Base-by-base conservation (phyloP, 2,888 invertebrate genomes). In the Dryadula phaetusa region DNA sequence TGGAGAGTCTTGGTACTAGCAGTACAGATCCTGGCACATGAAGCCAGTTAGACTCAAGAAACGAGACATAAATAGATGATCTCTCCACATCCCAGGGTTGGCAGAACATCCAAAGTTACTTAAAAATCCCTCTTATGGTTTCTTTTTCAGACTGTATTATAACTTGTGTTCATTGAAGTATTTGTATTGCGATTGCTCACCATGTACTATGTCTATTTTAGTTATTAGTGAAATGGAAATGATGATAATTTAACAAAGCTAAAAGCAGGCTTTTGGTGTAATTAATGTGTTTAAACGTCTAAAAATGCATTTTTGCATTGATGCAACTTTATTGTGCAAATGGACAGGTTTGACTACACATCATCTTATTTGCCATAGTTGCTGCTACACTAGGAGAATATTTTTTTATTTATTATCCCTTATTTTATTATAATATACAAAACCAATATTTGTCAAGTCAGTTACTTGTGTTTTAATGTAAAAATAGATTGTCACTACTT, bases 1-100 rank as follows among this genome's bases (percentile, higher is more conserved):
- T 72, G 91, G 92, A 0, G 91, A 90, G 70, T 72, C 81, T 3
- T 72, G 86, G 37, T 85, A 86, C 71, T 85, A 81, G 12, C 32
- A 20, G 60, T 60, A 28, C 44, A 12, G 7, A 18, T 14, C 25
- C 28, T 32, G 60, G 42, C 32, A 1, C 12, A 28, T 3, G 14
- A 7, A 44, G 44, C 42, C 40, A 56, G 52, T 52, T 10, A 56
- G 8, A 3, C 25, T 10, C 10, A 10, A 20, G 14, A 47, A 5
- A 22, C 56, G 40, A 56, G 22, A 5, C 10, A n/a, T n/a, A 22
- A 16, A 2, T 16, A n/a, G n/a, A 56, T 40, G 40, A 56, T 37
- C 18, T 14, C 18, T 34, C 8, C 53, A 12, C 20, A 8, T n/a
- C 56, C 34, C 37, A 6, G 8, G n/a, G 0, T 40, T 37, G 37